Evolutionary conservation across 1,140 invertebrate species (phyloP), one percentile per base, ranked within the genome.

Genomic region (Lasioglossum baleicum): DNA sequence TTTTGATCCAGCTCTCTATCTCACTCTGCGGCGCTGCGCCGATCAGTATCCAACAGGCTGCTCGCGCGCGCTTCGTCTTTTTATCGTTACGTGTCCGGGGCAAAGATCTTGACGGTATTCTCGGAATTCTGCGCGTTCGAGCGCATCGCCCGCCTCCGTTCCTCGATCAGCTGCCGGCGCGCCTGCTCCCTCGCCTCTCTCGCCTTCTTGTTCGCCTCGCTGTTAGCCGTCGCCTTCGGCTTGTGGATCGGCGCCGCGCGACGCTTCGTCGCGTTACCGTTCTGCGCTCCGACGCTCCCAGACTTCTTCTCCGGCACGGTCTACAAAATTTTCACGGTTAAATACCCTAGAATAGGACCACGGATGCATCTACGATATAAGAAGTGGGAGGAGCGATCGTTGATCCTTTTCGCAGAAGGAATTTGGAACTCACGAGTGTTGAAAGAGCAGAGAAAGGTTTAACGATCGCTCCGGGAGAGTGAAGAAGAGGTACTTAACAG

Each of bases 141-240:
- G 73, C 94, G 93, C 94, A 96, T 95, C 11, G 95, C 95, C 83
- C 95, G 95, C 80, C 96, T 94, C 85, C 95, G 95, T 87, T 96
- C 96, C 88, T 97, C 97, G 67, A 98, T 91, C 93, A 98, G 94
- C 86, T 96, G 96, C 83, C 96, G 96, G 78, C 97, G 94, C 44
- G 96, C 95, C 69, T 96, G 96, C 88, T 98, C 97, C 3, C 97
- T 93, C 44, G 96, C 95, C 87, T 96, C 94, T 4, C 83, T 71
- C 93, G 93, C 92, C 87, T 94, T 94, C 78, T 94, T 93, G 79
- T 90, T 92, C 20, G 93, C 93, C 63, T 94, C 93, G 71, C 90
- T 92, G 22, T 89, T 91, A 7, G 90, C 86, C 56, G 91, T 91
- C 64, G 92, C 82, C 83, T 92, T 93, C 44, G 91, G 88, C 88